Evolutionary conservation across 1,140 invertebrate genomes (phyloP), one percentile per base, ranked within the genome.

Genomic region (Oryctes rhinoceros): DNA sequence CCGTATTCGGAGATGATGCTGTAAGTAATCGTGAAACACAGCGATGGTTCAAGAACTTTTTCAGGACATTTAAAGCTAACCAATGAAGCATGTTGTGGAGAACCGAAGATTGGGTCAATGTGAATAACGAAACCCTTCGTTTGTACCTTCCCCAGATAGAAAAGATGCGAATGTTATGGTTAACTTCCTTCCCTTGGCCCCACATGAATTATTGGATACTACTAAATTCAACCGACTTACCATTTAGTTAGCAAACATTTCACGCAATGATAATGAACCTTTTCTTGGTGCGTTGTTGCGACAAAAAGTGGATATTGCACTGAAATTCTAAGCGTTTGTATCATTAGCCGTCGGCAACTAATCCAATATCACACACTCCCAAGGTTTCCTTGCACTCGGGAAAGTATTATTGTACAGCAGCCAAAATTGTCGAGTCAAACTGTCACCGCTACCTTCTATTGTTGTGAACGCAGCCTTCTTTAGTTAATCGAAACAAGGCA

Each of bases 251-350:
- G 39, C 3, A 44, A 44, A 44, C 39, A 44, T 44, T 44, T 44
- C 9, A 44, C 39, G 39, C 3, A 78, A 30, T 10, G 48, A 49
- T 20, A 48, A 78, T 78, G n/a, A 37, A 47, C 44, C 48, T 53
- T 13, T 44, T 78, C 24, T 24, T 49, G 7, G 4, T 49, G 3
- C 4, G 20, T 44, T 48, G 37, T 10, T 44, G 39, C 39, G 35
- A 47, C 20, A 13, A 74, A 67, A 79, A 79, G 78, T 79, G 1
- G 78, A 65, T 79, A 79, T 62, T 79, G 78, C 44, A 67, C 49
- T 79, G 39, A 79, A 79, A 79, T 79, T 79, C 44, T 62, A 79
- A 37, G 78, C 18, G 35, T 65, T 79, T 35, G 35, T 5, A 79
- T 79, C 78, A 79, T 67, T 79, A 48, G 78, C 37, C 74, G 49